Percentiles rank a stretch among this genome's conserved stretches.
Evolutionary conservation across 53 echinoderm and acorn worm genomes (phyloP).

Genomic region (Mesocentrotus franciscanus): DNA sequence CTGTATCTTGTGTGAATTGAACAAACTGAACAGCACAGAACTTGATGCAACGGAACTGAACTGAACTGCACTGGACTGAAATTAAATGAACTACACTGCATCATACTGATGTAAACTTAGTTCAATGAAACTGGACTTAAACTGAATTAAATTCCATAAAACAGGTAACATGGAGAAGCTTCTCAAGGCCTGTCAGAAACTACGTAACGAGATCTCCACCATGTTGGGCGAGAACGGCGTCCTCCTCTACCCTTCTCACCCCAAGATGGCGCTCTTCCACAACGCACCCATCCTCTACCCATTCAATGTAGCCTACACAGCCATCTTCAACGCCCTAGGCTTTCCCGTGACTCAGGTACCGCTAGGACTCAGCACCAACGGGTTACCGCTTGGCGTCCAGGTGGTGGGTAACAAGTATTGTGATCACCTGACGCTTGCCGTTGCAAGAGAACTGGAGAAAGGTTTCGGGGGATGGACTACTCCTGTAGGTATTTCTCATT

Average conservation of each 20-base stretch:
- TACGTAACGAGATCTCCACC: conserved; percentile 80
- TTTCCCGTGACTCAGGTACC: conserved; percentile 96
- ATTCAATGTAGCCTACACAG: conserved; percentile 90
- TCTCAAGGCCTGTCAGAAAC: conserved; percentile 74
- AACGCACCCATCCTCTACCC: conserved; percentile 92
- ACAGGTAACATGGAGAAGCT: conserved; percentile 75
- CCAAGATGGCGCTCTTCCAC: conserved; percentile 95
- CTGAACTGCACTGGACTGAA: not conserved
- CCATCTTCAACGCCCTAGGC: conserved; percentile 87
- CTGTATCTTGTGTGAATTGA: too few relatives aligned
- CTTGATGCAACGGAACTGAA: too few relatives aligned
- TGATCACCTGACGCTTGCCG: conserved; percentile 91
- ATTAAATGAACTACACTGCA: too few relatives aligned
- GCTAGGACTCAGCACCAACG: conserved; percentile 86
- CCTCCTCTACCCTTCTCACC: conserved; percentile 92
- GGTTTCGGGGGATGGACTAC: conserved; percentile 97
- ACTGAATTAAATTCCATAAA: not conserved
- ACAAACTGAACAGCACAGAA: too few relatives aligned
- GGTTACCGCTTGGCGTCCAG: conserved; percentile 92
- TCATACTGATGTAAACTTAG: too few relatives aligned
- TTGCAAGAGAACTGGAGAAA: conserved; percentile 87
- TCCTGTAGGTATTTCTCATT: conserved; percentile 73
- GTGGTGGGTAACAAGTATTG: conserved; percentile 85
- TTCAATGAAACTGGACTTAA: not conserved
- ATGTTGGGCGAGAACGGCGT: conserved; percentile 91